Evolutionary conservation across 2,888 invertebrate species (phyloP).

Genomic region (Drosophila robusta): DNA sequence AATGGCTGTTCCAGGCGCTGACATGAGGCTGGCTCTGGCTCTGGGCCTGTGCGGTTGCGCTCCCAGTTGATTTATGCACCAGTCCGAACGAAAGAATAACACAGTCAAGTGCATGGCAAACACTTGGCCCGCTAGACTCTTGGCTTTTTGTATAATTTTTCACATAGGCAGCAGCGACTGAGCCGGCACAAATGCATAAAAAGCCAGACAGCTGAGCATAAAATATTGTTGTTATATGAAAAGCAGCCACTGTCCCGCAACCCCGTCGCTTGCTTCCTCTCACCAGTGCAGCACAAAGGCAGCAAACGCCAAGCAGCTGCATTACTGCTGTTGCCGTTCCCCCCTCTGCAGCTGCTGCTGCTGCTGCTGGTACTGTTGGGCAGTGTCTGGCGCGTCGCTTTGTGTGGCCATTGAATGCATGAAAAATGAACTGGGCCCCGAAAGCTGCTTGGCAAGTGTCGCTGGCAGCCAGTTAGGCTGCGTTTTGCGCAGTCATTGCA

Average conservation of each 20-base stretch:
- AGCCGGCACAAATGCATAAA: constrained; percentile 76
- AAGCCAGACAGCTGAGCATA: constrained; percentile 81
- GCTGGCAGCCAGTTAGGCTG: constrained; percentile 75
- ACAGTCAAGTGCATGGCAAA: constrained; percentile 80
- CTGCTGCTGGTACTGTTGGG: constrained; percentile 32
- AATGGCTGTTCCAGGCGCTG: constrained; percentile 37
- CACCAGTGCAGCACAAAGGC: constrained; percentile 38
- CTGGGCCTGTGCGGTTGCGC: constrained; percentile 21
- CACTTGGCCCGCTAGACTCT: constrained; percentile 62
- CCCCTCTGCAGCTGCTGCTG: constrained; percentile 22
- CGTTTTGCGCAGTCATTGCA: constrained; percentile 71
- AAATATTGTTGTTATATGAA: constrained; percentile 81
- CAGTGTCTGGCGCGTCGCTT: constrained; percentile 69
- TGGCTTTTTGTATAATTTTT: constrained; percentile 78
- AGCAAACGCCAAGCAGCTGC: constrained; percentile 55
- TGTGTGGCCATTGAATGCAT: constrained; percentile 74
- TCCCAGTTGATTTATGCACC: constrained; percentile 71
- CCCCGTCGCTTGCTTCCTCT: not conserved
- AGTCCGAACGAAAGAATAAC: constrained; percentile 68
- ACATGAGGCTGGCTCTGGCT: not conserved
- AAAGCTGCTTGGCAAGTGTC: constrained; percentile 63
- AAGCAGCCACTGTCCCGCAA: constrained; percentile 57
- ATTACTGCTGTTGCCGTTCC: constrained; percentile 40
- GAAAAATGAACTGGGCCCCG: constrained; percentile 71
- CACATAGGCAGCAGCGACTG: constrained; percentile 69